Evolutionary conservation across 1,140 invertebrate genomes (phyloP).

Genomic region (Caenorhabditis remanei): DNA sequence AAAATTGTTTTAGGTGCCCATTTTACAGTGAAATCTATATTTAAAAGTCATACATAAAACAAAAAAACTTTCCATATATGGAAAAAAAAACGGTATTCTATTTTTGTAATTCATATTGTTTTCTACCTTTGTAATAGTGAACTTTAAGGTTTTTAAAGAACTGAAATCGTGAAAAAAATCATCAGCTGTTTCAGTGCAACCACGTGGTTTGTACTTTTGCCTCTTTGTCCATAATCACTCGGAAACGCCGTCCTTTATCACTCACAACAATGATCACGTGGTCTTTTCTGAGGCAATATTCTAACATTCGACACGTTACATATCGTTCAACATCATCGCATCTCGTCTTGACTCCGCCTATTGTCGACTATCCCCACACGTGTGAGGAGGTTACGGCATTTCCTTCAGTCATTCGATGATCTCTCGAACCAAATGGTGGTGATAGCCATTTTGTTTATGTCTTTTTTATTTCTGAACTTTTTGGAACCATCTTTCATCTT

Average conservation of each 20-base stretch:
- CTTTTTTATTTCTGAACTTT: neutral
- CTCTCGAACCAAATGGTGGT: neutral
- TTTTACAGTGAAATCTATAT: too few relatives aligned
- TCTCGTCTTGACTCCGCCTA: slow-evolving; percentile 32
- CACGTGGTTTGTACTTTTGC: slow-evolving; percentile 22
- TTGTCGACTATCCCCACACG: slow-evolving; percentile 1
- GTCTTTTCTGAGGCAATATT: neutral
- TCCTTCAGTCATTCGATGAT: slow-evolving; percentile 41
- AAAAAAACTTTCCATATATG: too few relatives aligned
- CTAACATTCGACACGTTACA: slow-evolving; percentile 36
- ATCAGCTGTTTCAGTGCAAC: slow-evolving; percentile 25
- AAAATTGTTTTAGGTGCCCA: too few relatives aligned
- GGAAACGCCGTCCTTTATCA: neutral
- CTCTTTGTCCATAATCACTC: slow-evolving; percentile 19
- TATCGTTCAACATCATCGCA: slow-evolving; percentile 30
- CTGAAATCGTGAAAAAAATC: neutral
- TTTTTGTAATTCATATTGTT: neutral
- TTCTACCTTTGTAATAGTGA: neutral
- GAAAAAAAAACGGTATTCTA: too few relatives aligned
- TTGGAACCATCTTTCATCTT: neutral
- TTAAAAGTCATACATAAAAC: too few relatives aligned
- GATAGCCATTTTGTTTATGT: slow-evolving; percentile 5
- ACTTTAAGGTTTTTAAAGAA: neutral
- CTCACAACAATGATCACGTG: slow-evolving; percentile 19
- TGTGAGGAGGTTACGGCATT: slow-evolving; percentile 23